phyloP scores from a whole-genome alignment of 2,797 vertebrate genomes.

The Characodon lateralis region DNA sequence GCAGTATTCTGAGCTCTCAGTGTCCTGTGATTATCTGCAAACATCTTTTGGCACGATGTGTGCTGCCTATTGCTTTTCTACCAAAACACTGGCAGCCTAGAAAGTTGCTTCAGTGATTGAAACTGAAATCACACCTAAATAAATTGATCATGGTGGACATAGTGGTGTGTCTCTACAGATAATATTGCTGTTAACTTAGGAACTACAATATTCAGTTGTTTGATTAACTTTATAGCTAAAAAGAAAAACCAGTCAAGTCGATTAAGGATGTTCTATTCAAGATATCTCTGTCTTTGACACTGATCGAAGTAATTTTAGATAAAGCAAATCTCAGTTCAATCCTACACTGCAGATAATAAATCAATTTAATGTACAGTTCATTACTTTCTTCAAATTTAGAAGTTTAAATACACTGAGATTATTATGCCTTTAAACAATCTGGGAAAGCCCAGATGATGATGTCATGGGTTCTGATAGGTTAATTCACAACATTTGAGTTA shows the following conservation, averaged over 20 bases:
- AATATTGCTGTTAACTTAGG: background rate
- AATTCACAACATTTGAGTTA: background rate
- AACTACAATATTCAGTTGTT: background rate
- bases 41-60: constrained; percentile 49
- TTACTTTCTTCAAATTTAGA: background rate
- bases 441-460: background rate
- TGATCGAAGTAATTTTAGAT: background rate
- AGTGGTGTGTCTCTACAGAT: background rate
- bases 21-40: constrained; percentile 51
- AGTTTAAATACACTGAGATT: background rate
- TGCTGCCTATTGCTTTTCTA: constrained; percentile 20
- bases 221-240: background rate
- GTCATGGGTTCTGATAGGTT: background rate
- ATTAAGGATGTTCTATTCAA: background rate
- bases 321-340: background rate
- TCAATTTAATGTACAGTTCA: background rate
- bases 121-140: constrained; percentile 21
- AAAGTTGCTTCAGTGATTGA: constrained; percentile 36
- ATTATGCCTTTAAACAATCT: background rate
- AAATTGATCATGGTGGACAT: constrained; percentile 20
- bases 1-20: constrained; percentile 64
- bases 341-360: background rate
- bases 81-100: constrained; percentile 45
- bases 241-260: background rate
- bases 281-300: background rate